A percentile compares a stretch with the other conserved stretches of the same genome.
phyloP scores from a whole-genome alignment of 2,888 invertebrate genomes.

The Volucella inflata region DNA sequence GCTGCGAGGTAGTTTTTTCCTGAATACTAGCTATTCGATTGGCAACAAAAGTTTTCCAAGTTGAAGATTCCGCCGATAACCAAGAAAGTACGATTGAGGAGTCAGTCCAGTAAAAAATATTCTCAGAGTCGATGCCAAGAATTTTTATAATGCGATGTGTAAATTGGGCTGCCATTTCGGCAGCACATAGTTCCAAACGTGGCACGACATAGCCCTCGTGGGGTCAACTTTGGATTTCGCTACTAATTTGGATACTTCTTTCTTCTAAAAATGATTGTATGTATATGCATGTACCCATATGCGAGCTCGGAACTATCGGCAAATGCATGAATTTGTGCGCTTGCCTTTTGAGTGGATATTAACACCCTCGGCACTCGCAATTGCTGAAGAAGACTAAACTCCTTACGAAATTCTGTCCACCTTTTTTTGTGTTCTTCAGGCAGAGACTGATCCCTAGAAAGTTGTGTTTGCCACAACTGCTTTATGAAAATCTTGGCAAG shows the following conservation, averaged over 20 bases:
- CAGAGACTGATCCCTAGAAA: slow-evolving; percentile 76
- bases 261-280: slow-evolving; percentile 50
- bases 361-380: slow-evolving; percentile 4
- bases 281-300: slow-evolving; percentile 76
- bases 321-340: too few species aligned
- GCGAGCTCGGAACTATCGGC: too few species aligned
- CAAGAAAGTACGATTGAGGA: slow-evolving; percentile 75
- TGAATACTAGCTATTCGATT: too few species aligned
- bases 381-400: slow-evolving; percentile 7
- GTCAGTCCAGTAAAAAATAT: slow-evolving; percentile 76
- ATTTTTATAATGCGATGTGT: slow-evolving; percentile 68
- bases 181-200: slow-evolving; percentile 76
- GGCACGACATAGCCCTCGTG: slow-evolving; percentile 75
- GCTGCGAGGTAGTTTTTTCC: slow-evolving; percentile 25
- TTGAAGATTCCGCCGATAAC: slow-evolving; percentile 58
- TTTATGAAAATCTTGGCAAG: slow-evolving; percentile 76
- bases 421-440: slow-evolving; percentile 49
- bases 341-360: neutral
- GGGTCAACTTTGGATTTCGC: slow-evolving; percentile 77
- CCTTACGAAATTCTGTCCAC: slow-evolving; percentile 48
- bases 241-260: slow-evolving; percentile 59
- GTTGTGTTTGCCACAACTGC: slow-evolving; percentile 73
- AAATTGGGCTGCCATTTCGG: too few species aligned
- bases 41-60: slow-evolving; percentile 74
- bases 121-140: slow-evolving; percentile 51